These are phyloP conservation scores for Denticeps clupeoides DNA, from an alignment of 2,797 vertebrate species.

Conservation along the genomic window DNA sequence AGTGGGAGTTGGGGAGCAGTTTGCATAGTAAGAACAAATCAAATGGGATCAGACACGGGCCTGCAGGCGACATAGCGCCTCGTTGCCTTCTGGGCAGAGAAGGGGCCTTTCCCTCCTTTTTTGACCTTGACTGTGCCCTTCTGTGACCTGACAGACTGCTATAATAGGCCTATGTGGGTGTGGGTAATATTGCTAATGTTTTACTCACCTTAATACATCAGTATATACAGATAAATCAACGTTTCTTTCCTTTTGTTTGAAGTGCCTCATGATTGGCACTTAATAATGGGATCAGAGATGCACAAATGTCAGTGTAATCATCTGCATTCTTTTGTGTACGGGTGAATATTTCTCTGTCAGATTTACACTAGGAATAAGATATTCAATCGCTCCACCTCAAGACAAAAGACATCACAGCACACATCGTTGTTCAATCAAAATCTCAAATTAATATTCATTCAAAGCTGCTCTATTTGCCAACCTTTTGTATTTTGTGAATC, in stretches of 20 bases:
- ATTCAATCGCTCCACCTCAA: slow-evolving; percentile 35
- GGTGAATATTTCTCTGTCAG: slow-evolving; percentile 53
- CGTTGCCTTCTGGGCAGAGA: slow-evolving; percentile 32
- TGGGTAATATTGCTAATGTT: background rate
- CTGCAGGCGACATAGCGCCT: slow-evolving; percentile 51
- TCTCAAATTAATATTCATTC: too few species aligned
- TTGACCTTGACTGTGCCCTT: slow-evolving; percentile 27
- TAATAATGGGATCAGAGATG: slow-evolving; percentile 38
- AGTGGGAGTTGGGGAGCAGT: slow-evolving; percentile 69
- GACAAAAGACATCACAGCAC: slow-evolving; percentile 55
- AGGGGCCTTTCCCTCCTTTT: slow-evolving; percentile 21
- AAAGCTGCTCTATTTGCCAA: too few species aligned
- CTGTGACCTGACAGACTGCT: background rate
- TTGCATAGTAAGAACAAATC: slow-evolving; percentile 72
- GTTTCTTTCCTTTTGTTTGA: background rate
- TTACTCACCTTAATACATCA: too few species aligned
- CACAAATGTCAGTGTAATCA: slow-evolving; percentile 57
- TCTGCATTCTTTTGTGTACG: slow-evolving; percentile 40
- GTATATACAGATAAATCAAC: background rate
- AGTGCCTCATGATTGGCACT: too few species aligned
- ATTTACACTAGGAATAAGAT: slow-evolving; percentile 48
- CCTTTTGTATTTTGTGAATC: too few species aligned
- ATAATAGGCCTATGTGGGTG: background rate
- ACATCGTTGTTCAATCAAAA: slow-evolving; percentile 73
- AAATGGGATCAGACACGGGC: slow-evolving; percentile 61